Evolutionary conservation across 2,888 invertebrate species (phyloP), one percentile per base, ranked within the genome.

Genomic region (Eupithecia vulgata): DNA sequence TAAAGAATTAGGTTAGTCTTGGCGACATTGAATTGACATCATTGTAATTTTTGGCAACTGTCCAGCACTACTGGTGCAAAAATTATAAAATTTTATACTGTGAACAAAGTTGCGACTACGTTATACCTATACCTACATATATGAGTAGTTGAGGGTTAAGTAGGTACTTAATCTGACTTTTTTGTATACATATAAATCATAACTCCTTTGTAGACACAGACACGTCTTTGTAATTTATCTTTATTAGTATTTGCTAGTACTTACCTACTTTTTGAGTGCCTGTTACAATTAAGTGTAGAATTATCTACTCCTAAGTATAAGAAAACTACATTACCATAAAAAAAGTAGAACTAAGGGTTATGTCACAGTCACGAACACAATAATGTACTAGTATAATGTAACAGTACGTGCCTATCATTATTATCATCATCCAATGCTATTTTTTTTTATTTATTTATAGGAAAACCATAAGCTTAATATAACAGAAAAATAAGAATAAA

Each of bases 121-220:
- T n/a, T 4, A 57, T 25, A 57, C 25, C 12, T 25, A 25, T 5
- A 21, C n/a, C n/a, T n/a, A n/a, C n/a, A n/a, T n/a, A n/a, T n/a
- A n/a, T n/a, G n/a, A 52, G 57, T 13, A 57, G 57, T 57, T 57
- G 21, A 57, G 57, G 57, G 57, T 57, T 57, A 57, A 25, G 25
- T 57, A 57, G 25, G 25, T 25, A 57, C 25, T 21, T 25, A 57
- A 57, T 57, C 57, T 57, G 57, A 25, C 1, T 13, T 57, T 57
- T 57, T 57, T 57, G 25, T 57, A 57, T 25, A 52, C 4, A 52
- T 12, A 25, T 52, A 52, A 10, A 1, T 21, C 8, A 48, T n/a
- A n/a, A n/a, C 8, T 48, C 7, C 25, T 57, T 57, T 57, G 57
- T 57, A 57, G 25, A 57, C 57, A 57, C 57, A 57, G 57, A 52